Conservation (phyloP, 2,113 vertebrate species). For the Danio rerio region DNA sequence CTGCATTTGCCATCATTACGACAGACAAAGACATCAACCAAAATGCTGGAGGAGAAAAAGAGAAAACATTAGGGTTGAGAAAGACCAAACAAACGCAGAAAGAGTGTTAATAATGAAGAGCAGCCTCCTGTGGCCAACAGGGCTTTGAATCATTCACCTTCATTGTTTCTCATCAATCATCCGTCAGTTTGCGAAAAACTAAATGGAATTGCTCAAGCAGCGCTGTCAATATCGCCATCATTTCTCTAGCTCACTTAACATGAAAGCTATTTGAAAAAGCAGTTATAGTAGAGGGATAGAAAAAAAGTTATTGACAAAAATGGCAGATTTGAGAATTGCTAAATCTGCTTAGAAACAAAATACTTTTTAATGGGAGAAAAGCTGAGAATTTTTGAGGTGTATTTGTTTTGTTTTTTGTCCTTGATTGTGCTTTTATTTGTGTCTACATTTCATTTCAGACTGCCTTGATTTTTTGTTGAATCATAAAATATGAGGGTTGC, state of each 20-base stretch:
- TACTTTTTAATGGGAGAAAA: slow-evolving; percentile 59
- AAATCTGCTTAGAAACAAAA: slow-evolving; percentile 72
- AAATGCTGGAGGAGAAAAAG: not conserved
- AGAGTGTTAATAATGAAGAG: slow-evolving; percentile 45
- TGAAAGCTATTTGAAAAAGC: slow-evolving; percentile 67
- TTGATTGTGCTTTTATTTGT: slow-evolving; percentile 19
- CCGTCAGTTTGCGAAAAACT: slow-evolving; percentile 47
- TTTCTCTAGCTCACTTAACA: slow-evolving; percentile 63
- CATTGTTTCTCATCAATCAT: slow-evolving; percentile 73
- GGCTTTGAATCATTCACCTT: slow-evolving; percentile 58
- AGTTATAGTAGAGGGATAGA: slow-evolving; percentile 65
- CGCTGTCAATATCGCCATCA: slow-evolving; percentile 70
- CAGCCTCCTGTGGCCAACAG: slow-evolving; percentile 52
- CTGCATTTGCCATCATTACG: slow-evolving; percentile 1
- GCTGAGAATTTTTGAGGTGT: slow-evolving; percentile 5
- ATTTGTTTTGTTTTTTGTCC: not conserved
- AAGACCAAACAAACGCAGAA: slow-evolving; percentile 38
- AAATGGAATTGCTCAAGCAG: slow-evolving; percentile 46
- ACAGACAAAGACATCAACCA: not conserved
- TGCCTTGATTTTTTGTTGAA: not conserved
- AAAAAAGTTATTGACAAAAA: slow-evolving; percentile 56
- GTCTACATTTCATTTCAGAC: not conserved
- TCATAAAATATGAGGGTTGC: no score
- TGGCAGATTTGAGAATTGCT: slow-evolving; percentile 64
- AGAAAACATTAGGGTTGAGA: slow-evolving; percentile 7